These are phyloP conservation scores for Scopus umbretta DNA, from an alignment of 2,113 vertebrate species.

Conservation along the genomic window DNA sequence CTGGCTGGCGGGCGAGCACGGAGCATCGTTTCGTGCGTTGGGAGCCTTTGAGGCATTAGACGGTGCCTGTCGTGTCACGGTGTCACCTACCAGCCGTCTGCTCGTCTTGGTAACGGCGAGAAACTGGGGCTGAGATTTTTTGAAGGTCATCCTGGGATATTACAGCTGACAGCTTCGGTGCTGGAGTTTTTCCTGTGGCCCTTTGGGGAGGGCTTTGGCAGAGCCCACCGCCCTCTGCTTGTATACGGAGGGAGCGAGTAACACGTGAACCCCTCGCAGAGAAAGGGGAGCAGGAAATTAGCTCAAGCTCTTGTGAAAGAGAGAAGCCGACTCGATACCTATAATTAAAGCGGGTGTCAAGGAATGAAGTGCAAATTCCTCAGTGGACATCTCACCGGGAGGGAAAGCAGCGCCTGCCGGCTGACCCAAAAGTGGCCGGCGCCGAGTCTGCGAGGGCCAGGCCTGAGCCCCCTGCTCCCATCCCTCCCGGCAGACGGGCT, in stretches of 20 bases:
- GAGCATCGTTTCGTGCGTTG: background rate
- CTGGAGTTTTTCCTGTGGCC: background rate
- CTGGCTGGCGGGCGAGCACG: rapidly evolving
- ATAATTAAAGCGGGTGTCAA: constrained; percentile 47
- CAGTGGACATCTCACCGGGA: background rate
- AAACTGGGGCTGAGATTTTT: background rate
- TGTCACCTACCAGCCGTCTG: background rate
- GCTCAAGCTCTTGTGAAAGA: constrained; percentile 46
- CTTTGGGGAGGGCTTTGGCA: background rate
- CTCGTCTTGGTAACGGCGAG: background rate
- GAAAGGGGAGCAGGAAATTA: constrained; percentile 4
- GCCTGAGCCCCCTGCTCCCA: background rate
- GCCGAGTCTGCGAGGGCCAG: background rate
- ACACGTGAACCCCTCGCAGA: background rate
- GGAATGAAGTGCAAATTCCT: constrained; percentile 40
- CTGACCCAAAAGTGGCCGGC: background rate
- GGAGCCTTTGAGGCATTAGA: background rate
- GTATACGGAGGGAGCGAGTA: background rate
- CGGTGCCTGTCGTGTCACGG: rapidly evolving
- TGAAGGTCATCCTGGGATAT: no score
- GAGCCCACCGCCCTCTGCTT: background rate
- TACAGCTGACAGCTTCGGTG: rapidly evolving
- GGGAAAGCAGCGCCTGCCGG: background rate
- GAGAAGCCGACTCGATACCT: background rate
- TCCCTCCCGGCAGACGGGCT: rapidly evolving